Conservation (phyloP, 2,888 invertebrate genomes). For the Anorthoa munda region DNA sequence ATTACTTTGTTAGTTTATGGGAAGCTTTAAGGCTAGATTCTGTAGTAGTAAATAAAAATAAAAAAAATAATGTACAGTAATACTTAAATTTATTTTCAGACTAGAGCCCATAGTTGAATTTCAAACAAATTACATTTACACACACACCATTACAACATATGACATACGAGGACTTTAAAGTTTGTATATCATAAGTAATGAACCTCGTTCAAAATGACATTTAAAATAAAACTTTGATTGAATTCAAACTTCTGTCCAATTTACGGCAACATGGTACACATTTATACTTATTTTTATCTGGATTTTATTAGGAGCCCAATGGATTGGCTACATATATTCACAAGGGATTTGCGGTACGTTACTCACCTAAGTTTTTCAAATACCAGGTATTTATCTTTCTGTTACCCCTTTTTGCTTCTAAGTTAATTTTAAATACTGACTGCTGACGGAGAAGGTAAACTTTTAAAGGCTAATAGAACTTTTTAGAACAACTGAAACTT, state of each 20-base stretch:
- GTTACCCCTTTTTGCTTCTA: constrained; percentile 4
- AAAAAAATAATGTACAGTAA: no score
- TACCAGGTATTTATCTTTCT: constrained; percentile 28
- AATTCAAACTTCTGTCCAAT: constrained; percentile 12
- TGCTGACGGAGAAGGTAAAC: constrained; percentile 14
- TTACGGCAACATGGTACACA: constrained; percentile 32
- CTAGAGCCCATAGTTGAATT: no score
- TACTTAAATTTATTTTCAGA: no score
- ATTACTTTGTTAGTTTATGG: not conserved
- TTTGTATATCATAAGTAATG: no score
- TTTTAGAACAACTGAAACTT: constrained; percentile 52
- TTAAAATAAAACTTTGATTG: no score
- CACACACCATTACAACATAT: no score
- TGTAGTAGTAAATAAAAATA: not conserved
- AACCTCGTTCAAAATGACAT: no score
- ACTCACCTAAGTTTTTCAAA: constrained; percentile 33
- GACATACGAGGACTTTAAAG: no score
- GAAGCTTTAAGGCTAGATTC: not conserved
- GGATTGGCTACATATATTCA: constrained; percentile 53
- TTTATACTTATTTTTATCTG: constrained; percentile 59
- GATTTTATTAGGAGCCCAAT: constrained; percentile 48
- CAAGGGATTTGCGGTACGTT: constrained; percentile 36
- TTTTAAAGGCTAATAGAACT: constrained; percentile 34
- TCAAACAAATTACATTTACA: no score
- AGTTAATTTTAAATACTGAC: constrained; percentile 35